Evolutionary conservation across 1,140 invertebrate genomes (phyloP).

Genomic region (Polyergus mexicanus): DNA sequence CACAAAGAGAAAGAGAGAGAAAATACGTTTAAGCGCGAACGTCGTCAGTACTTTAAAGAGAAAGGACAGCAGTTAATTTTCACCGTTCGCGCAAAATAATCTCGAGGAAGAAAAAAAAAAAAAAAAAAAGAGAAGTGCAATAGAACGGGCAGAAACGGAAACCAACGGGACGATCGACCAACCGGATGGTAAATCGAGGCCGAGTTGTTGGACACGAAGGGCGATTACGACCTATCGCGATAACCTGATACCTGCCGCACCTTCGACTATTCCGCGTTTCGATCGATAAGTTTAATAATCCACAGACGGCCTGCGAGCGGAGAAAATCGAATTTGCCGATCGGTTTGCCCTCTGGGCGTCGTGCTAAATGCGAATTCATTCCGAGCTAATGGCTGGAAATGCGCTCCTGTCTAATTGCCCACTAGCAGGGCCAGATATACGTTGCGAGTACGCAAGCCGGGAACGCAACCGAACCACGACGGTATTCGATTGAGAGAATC

Average conservation of each 20-base stretch:
- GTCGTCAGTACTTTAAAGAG: slow-evolving; percentile 9
- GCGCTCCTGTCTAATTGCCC: slow-evolving; percentile 70
- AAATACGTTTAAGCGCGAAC: not conserved
- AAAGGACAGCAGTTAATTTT: slow-evolving; percentile 41
- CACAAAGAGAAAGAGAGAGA: not conserved
- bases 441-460: slow-evolving; percentile 3
- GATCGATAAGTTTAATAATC: slow-evolving; percentile 76
- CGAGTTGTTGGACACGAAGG: slow-evolving; percentile 39
- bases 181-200: slow-evolving; percentile 31
- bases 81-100: not conserved
- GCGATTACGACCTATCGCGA: slow-evolving; percentile 24
- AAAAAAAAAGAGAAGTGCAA: not conserved
- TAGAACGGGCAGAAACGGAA: not conserved
- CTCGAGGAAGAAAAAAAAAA: not conserved
- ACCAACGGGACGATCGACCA: not conserved
- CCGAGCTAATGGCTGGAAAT: slow-evolving; percentile 74
- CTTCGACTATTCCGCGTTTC: not conserved
- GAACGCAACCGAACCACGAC: slow-evolving; percentile 8
- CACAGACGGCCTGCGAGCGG: slow-evolving; percentile 53
- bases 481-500: slow-evolving; percentile 53
- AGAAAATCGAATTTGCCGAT: slow-evolving; percentile 76
- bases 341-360: slow-evolving; percentile 68
- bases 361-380: slow-evolving; percentile 78
- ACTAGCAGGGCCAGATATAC: slow-evolving; percentile 50
- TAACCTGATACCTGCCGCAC: not conserved